Percentiles rank a stretch among this genome's conserved stretches.
phyloP scores from a whole-genome alignment of 1,140 invertebrate genomes.

The Holotrichia oblita region DNA sequence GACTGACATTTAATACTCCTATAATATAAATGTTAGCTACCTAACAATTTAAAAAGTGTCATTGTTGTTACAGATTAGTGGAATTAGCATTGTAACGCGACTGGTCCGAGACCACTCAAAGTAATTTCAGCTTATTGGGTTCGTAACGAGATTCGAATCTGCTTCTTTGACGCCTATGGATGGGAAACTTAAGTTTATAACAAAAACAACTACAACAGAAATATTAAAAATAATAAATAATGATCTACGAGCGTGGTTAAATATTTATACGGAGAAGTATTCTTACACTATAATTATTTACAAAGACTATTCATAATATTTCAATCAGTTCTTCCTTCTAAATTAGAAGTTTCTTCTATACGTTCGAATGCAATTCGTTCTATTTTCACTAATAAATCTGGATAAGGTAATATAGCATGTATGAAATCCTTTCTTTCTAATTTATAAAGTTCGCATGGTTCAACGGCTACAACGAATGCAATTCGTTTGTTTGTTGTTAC shows the following conservation, averaged over 20 bases:
- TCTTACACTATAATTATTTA: background rate
- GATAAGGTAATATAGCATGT: constrained; percentile 67
- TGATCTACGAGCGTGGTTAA: background rate
- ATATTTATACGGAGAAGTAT: constrained; percentile 16
- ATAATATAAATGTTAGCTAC: too few relatives aligned
- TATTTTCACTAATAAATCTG: constrained; percentile 67
- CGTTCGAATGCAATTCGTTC: constrained; percentile 66
- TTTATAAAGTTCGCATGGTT: constrained; percentile 68
- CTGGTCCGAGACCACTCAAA: too few relatives aligned
- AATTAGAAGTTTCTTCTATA: constrained; percentile 61
- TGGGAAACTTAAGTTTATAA: too few relatives aligned
- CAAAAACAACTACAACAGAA: too few relatives aligned
- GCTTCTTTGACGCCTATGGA: too few relatives aligned
- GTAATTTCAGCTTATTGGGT: too few relatives aligned
- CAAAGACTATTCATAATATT: background rate
- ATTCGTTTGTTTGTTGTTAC: constrained; percentile 65
- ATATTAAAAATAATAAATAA: too few relatives aligned
- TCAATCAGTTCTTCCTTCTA: background rate
- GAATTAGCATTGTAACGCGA: too few relatives aligned
- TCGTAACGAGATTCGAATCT: too few relatives aligned
- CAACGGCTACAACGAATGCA: constrained; percentile 67
- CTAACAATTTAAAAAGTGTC: too few relatives aligned
- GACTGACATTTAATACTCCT: too few relatives aligned
- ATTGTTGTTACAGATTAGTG: too few relatives aligned
- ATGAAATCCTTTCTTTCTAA: constrained; percentile 67